Evolutionary conservation across 2,113 vertebrate genomes (phyloP).

Genomic region (Daubentonia madagascariensis): DNA sequence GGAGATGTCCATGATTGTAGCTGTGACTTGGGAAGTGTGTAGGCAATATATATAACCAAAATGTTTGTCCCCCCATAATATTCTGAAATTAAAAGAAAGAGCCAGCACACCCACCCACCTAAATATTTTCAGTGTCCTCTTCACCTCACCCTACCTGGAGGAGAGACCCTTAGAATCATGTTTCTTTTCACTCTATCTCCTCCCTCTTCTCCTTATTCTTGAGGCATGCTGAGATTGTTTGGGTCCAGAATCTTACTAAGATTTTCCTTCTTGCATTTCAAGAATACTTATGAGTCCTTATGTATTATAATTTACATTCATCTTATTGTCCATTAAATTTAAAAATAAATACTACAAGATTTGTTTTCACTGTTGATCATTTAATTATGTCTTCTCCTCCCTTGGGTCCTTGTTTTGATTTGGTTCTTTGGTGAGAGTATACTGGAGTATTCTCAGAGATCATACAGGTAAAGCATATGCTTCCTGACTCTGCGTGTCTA

Average conservation of each 20-base stretch:
- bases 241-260: background rate
- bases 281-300: background rate
- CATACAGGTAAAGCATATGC: background rate
- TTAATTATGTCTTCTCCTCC: background rate
- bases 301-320: background rate
- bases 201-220: background rate
- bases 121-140: background rate
- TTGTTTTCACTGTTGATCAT: background rate
- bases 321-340: background rate
- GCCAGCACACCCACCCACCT: background rate
- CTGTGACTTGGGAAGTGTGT: too few relatives aligned
- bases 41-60: too few relatives aligned
- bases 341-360: background rate
- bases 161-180: background rate
- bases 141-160: background rate
- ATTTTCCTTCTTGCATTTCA: background rate
- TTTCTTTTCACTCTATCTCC: background rate
- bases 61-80: too few relatives aligned
- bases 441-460: background rate
- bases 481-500: background rate
- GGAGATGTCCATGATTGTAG: too few relatives aligned
- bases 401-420: background rate
- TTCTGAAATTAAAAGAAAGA: too few relatives aligned
- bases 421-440: background rate
- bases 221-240: background rate